Conservation (phyloP, 2,797 vertebrate species). For the Huso huso region DNA sequence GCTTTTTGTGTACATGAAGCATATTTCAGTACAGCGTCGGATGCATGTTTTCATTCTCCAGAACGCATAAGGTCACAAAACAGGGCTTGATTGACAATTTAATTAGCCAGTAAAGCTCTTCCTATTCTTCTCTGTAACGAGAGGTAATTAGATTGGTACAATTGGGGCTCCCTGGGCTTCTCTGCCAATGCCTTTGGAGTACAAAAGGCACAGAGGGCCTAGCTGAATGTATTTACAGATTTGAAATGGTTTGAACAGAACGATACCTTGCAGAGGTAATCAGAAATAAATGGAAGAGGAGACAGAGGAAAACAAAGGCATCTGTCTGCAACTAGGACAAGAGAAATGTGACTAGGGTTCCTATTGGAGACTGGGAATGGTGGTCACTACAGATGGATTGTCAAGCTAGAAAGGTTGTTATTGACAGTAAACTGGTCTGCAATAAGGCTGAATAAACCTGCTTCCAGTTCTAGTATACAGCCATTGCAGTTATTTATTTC, state of each 20-base stretch:
- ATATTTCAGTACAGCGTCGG: not conserved
- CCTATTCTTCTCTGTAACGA: not conserved
- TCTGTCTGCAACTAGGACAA: no score
- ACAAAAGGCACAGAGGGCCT: not conserved
- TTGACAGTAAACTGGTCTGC: no score
- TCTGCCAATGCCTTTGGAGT: not conserved
- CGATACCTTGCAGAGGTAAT: not conserved
- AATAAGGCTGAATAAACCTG: no score
- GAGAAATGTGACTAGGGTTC: no score
- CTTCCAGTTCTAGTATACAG: no score
- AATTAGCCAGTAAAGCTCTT: slow-evolving; percentile 6
- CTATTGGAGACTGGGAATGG: no score
- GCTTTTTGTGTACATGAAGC: not conserved
- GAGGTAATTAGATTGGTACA: slow-evolving; percentile 2
- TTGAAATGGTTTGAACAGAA: not conserved
- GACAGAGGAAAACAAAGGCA: not conserved
- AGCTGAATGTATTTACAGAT: not conserved
- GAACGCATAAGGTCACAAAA: not conserved
- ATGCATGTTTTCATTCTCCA: not conserved
- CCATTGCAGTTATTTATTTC: no score
- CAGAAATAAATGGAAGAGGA: not conserved
- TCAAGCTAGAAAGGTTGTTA: no score
- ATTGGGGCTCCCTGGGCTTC: not conserved
- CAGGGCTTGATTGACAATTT: slow-evolving; percentile 8
- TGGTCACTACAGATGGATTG: no score